phyloP scores from a whole-genome alignment of 2,888 invertebrate genomes.

The Incurvaria masculella region DNA sequence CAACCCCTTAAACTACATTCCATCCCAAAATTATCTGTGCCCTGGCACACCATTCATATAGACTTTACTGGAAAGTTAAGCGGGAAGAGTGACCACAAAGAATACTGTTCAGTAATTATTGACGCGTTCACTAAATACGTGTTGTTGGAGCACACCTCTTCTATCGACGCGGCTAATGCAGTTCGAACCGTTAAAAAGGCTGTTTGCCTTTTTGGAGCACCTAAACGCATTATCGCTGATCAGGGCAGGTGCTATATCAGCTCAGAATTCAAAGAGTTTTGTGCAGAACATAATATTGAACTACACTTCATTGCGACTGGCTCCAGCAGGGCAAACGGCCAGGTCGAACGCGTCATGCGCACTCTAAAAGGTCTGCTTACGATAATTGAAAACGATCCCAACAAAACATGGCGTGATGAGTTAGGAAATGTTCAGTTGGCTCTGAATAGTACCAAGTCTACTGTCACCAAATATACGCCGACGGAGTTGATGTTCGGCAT shows the following conservation, averaged over 20 bases:
- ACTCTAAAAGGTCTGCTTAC: constrained; percentile 3
- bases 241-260: constrained; percentile 11
- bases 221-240: constrained; percentile 10
- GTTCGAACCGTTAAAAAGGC: no score
- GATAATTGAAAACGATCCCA: background rate
- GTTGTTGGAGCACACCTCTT: constrained; percentile 4
- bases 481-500: constrained; percentile 9
- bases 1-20: constrained; percentile 7
- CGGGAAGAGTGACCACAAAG: constrained; percentile 10
- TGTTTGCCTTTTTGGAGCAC: no score
- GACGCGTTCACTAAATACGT: constrained; percentile 7
- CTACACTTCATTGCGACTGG: constrained; percentile 9
- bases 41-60: constrained; percentile 8
- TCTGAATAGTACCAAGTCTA: constrained; percentile 2
- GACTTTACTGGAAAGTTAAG: constrained; percentile 8
- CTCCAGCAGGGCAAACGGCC: constrained; percentile 1
- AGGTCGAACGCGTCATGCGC: constrained; percentile 3
- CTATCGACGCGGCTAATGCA: constrained; percentile 1
- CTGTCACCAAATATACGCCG: constrained; percentile 2
- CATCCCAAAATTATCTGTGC: constrained; percentile 3
- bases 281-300: constrained; percentile 9
- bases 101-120: no score
- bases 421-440: constrained; percentile 3
- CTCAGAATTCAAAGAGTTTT: constrained; percentile 9
- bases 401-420: constrained; percentile 2